Conservation (phyloP, 2,797 vertebrate species). For the Cephalopachus bancanus region DNA sequence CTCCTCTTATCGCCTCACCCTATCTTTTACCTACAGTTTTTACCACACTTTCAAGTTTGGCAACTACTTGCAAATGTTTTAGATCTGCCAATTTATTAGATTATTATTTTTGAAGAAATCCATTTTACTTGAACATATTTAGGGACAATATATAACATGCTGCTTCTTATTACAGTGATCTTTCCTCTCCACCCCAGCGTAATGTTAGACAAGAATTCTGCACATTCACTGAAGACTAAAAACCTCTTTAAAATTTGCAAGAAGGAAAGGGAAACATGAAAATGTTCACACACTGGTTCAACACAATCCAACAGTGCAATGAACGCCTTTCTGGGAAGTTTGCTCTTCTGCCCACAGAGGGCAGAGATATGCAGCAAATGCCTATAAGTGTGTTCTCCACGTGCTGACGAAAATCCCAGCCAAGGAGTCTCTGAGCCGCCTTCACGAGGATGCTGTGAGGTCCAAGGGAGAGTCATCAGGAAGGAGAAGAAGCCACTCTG, state of each 20-base stretch:
- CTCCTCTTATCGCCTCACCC: neutral
- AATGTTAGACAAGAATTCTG: neutral
- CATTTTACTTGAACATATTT: neutral
- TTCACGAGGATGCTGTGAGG: neutral
- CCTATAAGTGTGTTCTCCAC: neutral
- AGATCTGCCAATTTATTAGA: neutral
- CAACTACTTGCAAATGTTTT: neutral
- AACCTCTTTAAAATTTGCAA: neutral
- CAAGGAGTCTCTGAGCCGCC: neutral
- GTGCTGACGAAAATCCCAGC: conserved; percentile 40
- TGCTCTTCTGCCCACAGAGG: conserved; percentile 85
- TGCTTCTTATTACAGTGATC: neutral
- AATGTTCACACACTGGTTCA: neutral
- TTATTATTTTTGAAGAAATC: neutral
- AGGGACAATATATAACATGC: neutral
- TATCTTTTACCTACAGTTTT: conserved; percentile 13
- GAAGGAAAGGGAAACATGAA: neutral
- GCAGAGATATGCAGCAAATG: conserved; percentile 84
- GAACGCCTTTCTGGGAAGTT: conserved; percentile 62
- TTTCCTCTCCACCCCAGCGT: neutral
- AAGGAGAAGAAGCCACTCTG: neutral
- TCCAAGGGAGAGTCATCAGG: neutral
- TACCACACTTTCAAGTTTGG: neutral
- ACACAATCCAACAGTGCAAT: neutral
- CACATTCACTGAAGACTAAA: neutral